phyloP scores from a whole-genome alignment of 2,113 vertebrate species.

The Chloroceryle aenea region DNA sequence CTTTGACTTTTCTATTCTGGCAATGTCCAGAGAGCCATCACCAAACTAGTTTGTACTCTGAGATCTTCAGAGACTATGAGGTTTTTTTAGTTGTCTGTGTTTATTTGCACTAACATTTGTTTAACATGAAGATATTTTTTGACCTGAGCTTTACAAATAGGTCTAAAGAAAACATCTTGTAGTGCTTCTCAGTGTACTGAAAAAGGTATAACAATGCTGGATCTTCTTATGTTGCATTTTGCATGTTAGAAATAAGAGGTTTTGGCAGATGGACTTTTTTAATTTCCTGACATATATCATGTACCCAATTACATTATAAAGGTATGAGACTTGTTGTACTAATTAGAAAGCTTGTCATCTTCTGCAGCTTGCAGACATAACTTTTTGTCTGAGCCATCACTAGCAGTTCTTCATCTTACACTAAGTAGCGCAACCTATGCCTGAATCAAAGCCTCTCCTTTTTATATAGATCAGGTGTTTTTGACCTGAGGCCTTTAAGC shows the following conservation, averaged over 20 bases:
- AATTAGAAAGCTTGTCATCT: background rate
- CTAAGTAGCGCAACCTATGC: background rate
- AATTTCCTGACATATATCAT: background rate
- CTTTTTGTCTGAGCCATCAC: background rate
- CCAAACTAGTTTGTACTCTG: background rate
- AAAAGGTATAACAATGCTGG: background rate
- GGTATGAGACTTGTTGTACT: background rate
- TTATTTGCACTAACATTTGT: background rate
- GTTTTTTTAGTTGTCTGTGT: background rate
- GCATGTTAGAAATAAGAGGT: background rate
- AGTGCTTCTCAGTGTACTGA: background rate
- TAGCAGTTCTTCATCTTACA: background rate
- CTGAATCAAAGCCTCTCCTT: background rate
- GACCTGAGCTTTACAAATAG: background rate
- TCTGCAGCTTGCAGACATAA: background rate
- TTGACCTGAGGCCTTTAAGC: background rate
- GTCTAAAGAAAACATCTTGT: background rate
- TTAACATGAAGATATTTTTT: background rate
- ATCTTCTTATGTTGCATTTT: background rate
- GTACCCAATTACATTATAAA: background rate
- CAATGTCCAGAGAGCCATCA: background rate
- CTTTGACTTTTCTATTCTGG: background rate
- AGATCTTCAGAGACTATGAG: background rate
- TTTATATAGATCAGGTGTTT: background rate
- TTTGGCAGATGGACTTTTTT: background rate